Base-by-base conservation (phyloP, 2,888 invertebrate species). In the Zelleria hepariella region DNA sequence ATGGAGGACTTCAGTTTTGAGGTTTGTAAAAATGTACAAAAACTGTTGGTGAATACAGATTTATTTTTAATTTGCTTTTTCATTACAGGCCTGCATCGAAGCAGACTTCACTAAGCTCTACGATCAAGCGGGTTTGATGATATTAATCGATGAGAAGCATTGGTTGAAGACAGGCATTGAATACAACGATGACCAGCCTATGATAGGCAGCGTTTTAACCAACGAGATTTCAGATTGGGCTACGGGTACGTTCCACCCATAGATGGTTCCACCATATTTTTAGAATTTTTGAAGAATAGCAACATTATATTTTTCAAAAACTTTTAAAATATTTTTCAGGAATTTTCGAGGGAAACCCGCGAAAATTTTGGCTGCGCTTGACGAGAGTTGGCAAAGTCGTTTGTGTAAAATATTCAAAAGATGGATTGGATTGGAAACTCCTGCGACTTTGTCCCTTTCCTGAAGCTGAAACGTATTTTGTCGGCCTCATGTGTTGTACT, bases 121-220 rank as follows among this genome's bases (percentile, higher is more conserved):
- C 62, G 86, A 86, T 54, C 86, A 86, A 71, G 86, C 86, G 5
- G 86, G 86, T 0, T 67, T 86, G 0, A 86, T 85, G 82, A 68
- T 86, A 20, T 82, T 81, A 58, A 26, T 75, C n/a, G 79, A 85
- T 47, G 79, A 83, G n/a, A 80, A 77, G 53, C 80, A 78, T 57
- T 86, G 86, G 86, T 53, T 86, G 10, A 86, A 86, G 62, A 64
- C 83, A 0, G 86, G 86, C 1, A 80, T 86, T 1, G 86, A 86
- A 63, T 85, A 74, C 62, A 84, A 83, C 26, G 86, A 86, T 23
- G 83, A 77, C 0, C 80, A 80, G 51, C 78, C 85, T 0, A 82
- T 84, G 85, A 80, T 86, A 0, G 68, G 79, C 49, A 83, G 80
- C 56, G 86, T 86, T 0, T 61, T 75, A 4, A 86, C 86, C 0